A percentile compares a stretch with the other conserved stretches of the same genome.
These are phyloP conservation scores for Caenorhabditis sulstoni DNA, from an alignment of 2,888 invertebrate species.

Conservation along the genomic window DNA sequence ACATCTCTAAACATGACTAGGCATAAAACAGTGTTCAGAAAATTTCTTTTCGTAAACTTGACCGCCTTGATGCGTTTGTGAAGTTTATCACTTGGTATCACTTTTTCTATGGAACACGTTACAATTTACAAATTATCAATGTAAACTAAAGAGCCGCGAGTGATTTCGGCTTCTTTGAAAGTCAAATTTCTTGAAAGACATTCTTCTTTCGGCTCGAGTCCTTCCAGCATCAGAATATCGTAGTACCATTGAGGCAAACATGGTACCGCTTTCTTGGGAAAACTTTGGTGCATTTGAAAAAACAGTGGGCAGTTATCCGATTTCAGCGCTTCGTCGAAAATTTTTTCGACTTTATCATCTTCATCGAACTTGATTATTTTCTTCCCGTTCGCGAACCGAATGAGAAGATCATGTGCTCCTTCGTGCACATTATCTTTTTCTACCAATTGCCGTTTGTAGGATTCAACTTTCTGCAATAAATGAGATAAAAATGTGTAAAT, in stretches of 20 bases:
- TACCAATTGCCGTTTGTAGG: constrained; percentile 9
- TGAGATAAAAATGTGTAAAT: neutral
- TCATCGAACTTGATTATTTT: constrained; percentile 49
- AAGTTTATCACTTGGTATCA: too few relatives aligned
- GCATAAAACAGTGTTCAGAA: too few relatives aligned
- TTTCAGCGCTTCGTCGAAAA: constrained; percentile 43
- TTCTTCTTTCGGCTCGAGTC: constrained; percentile 51
- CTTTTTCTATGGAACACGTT: too few relatives aligned
- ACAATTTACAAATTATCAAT: constrained; percentile 45
- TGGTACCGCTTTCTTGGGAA: constrained; percentile 45
- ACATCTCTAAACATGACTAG: too few relatives aligned
- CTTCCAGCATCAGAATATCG: constrained; percentile 39
- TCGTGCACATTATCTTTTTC: neutral
- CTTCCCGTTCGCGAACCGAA: constrained; percentile 47
- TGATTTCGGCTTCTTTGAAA: constrained; percentile 47
- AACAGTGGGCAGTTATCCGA: constrained; percentile 45
- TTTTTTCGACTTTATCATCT: constrained; percentile 36
- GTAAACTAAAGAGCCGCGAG: constrained; percentile 44
- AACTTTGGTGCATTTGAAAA: constrained; percentile 57
- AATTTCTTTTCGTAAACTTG: too few relatives aligned
- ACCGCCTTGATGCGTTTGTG: too few relatives aligned
- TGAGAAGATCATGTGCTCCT: constrained; percentile 39
- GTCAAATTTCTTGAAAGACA: constrained; percentile 30
- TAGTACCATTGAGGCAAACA: constrained; percentile 54
- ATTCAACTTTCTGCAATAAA: constrained; percentile 34